Base-by-base conservation (phyloP, 2,888 invertebrate genomes). In the Griposia aprilina region DNA sequence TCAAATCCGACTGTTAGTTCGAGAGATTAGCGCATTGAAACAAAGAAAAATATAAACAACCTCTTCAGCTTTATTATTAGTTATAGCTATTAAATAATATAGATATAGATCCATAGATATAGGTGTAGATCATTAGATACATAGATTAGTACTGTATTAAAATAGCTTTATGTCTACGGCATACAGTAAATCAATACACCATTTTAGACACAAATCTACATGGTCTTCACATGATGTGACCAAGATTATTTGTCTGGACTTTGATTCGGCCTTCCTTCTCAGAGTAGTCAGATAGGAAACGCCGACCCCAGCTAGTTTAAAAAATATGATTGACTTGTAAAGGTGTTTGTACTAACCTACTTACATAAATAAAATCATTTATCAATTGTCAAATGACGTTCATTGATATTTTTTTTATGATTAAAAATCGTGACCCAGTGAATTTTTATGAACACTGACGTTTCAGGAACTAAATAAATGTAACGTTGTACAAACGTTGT, bases 401-500 rank as follows among this genome's bases (percentile, higher is more conserved):
- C 20, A 20, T 50, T 23, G 23, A 17, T 23, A 48, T 67, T n/a
- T 41, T 50, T 67, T 15, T 45, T 67, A 20, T 48, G 26, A 67
- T 50, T 26, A 7, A 7, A 26, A 17, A 26, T 48, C 6, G 11
- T 48, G 11, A 66, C 20, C 20, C 15, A n/a, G 41, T 41, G n/a
- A 45, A 45, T n/a, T n/a, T n/a, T n/a, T n/a, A n/a, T n/a, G n/a
- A n/a, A n/a, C n/a, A n/a, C n/a, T 72, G 23, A 52, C 23, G 41
- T 26, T 70, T 41, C 23, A 45, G 11, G 4, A 69, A 74, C 11
- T 30, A 57, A 70, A 30, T 71, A 26, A 71, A 45, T 30, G 45
- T 57, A 71, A 30, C 10, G 2, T 55, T n/a, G 0, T 26, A 20
- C 15, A 30, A 74, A 11, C 17, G n/a, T n/a, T 20, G n/a, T 1